Percentiles rank a stretch among this genome's conserved stretches.
phyloP scores from a whole-genome alignment of 2,797 vertebrate genomes.

The Benthosema pterotum region DNA sequence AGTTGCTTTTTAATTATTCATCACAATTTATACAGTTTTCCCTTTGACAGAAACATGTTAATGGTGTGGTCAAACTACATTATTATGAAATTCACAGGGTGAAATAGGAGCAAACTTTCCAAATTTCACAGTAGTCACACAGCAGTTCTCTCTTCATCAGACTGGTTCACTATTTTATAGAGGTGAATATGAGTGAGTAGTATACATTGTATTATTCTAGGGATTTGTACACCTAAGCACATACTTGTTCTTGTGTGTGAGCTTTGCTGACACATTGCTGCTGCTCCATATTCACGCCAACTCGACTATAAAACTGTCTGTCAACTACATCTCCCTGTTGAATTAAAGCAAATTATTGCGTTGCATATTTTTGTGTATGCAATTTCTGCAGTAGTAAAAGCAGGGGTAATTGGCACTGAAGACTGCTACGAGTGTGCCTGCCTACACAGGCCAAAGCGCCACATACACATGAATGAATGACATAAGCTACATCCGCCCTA shows the following conservation, averaged over 20 bases:
- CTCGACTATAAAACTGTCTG: neutral
- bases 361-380: neutral
- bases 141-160: neutral
- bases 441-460: neutral
- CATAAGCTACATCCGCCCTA: conserved; percentile 45
- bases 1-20: conserved; percentile 85
- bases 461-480: conserved; percentile 14
- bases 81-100: conserved; percentile 16
- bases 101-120: neutral
- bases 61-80: conserved; percentile 47
- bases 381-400: neutral
- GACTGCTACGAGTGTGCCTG: too few species aligned
- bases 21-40: conserved; percentile 75
- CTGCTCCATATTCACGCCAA: neutral
- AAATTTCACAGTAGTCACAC: neutral
- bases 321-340: neutral
- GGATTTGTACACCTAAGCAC: too few species aligned
- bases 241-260: too few species aligned
- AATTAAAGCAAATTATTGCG: too few species aligned
- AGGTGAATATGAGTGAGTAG: too few species aligned
- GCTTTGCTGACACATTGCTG: neutral
- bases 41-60: conserved; percentile 66
- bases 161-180: too few species aligned
- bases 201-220: too few species aligned
- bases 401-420: too few species aligned